Percentiles rank a stretch among this genome's conserved stretches.
These are phyloP conservation scores for Protula sp. DNA, from an alignment of 2,888 invertebrate genomes.

Conservation along the genomic window DNA sequence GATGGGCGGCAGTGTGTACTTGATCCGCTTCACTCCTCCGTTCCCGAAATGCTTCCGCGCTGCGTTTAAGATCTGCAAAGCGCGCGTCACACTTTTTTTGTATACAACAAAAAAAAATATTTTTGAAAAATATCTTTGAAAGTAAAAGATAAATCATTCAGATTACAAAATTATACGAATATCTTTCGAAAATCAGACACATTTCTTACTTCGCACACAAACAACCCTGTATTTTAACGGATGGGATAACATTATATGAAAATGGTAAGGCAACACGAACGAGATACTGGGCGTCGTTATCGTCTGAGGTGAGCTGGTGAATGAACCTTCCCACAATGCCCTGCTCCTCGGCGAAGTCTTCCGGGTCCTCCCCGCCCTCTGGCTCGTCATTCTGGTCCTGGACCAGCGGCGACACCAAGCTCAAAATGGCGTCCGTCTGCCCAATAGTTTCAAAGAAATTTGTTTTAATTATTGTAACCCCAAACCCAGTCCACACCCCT, in stretches of 20 bases:
- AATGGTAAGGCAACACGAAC: slow-evolving; percentile 31
- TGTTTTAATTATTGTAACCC: no score
- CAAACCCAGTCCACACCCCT: no score
- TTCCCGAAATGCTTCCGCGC: slow-evolving; percentile 82
- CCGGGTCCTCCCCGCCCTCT: slow-evolving; percentile 64
- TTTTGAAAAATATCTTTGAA: no score
- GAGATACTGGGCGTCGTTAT: slow-evolving; percentile 61
- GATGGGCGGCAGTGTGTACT: slow-evolving; percentile 86
- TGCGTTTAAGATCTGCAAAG: slow-evolving; percentile 70
- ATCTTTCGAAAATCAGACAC: no score
- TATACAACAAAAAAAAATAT: no score
- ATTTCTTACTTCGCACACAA: no score
- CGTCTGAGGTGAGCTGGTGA: slow-evolving; percentile 55
- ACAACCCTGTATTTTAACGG: no score
- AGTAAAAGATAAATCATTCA: no score
- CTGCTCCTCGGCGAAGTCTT: slow-evolving; percentile 94
- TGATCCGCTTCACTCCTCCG: slow-evolving; percentile 84
- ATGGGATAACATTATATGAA: slow-evolving; percentile 1
- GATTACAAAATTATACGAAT: no score
- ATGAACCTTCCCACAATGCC: slow-evolving; percentile 70
- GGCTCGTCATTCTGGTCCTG: slow-evolving; percentile 62
- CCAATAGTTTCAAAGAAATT: no score
- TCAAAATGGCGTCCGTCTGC: slow-evolving; percentile 73
- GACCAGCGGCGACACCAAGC: slow-evolving; percentile 78
- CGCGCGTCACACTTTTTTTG: no score